Base-by-base conservation (phyloP, 2,797 vertebrate species). In the Clarias pachynema region DNA sequence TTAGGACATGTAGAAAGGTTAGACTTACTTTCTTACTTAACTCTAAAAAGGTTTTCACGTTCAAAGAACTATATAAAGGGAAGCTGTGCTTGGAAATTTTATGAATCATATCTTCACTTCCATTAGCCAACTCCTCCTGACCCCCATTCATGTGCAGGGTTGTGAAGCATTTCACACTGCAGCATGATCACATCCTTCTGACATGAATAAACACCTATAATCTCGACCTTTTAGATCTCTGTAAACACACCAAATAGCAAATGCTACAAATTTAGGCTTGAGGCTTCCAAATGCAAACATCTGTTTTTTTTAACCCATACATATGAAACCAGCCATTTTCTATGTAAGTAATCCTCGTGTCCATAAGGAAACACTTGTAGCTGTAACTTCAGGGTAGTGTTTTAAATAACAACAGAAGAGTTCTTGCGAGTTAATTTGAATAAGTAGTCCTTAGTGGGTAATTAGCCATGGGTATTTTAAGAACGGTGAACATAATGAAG, bases 231-330 rank as follows among this genome's bases (percentile, higher is more conserved):
- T 92, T 89, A 89, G 88, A 90, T 85, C 83, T 90, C 86, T 84
- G 89, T 92, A 92, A 93, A 92, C 91, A 91, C 83, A 86, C 88
- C 87, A 87, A 90, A 91, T 89, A 91, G 89, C 92, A 94, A 87
- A 93, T 91, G 91, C 84, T 87, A 90, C 89, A 89, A 86, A 92
- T 94, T 94, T 90, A 88, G 87, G 87, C 84, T 84, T 73, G 89
- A 85, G 89, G 79, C 84, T 88, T 75, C 84, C 88, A 89, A 91
- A 92, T 79, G 90, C 91, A 89, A 91, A 92, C 92, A 93, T 93
- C 91, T 93, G 93, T 16, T 86, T 90, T 82, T 84, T 82, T 86
- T 87, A 86, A 80, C 87, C 87, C 89, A 84, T 90, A 87, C 81
- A 89, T 74, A 87, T 73, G 86, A 82, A 88, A 87, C 84, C 70